phyloP scores from a whole-genome alignment of 2,888 invertebrate genomes.

The Hydroisotoma schaefferi region DNA sequence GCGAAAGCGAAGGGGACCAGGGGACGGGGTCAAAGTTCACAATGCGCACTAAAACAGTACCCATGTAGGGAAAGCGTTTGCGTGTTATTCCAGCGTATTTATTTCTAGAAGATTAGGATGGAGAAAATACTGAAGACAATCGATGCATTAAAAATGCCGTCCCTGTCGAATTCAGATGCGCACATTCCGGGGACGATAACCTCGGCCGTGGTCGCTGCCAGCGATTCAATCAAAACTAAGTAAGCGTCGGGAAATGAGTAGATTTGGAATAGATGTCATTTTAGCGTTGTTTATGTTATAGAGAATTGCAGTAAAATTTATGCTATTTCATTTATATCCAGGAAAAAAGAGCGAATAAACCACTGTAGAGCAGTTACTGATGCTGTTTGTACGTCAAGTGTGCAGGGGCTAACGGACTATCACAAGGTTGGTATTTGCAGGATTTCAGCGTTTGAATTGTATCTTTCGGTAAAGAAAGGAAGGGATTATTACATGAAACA shows the following conservation, averaged over 20 bases:
- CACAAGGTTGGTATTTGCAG: constrained; percentile 49
- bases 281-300: neutral
- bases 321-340: constrained; percentile 50
- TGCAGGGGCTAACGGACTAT: constrained; percentile 62
- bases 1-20: too few relatives aligned
- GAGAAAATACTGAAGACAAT: constrained; percentile 46
- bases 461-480: too few relatives aligned
- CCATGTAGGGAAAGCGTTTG: too few relatives aligned
- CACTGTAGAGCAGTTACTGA: constrained; percentile 71
- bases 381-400: constrained; percentile 63
- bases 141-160: constrained; percentile 44
- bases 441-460: too few relatives aligned
- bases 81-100: too few relatives aligned
- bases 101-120: too few relatives aligned
- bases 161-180: constrained; percentile 37
- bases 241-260: constrained; percentile 9
- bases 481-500: too few relatives aligned
- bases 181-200: constrained; percentile 42
- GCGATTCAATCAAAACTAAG: constrained; percentile 48
- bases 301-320: neutral
- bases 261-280: neutral
- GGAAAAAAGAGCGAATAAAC: constrained; percentile 71
- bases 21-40: too few relatives aligned
- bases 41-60: too few relatives aligned
- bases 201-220: constrained; percentile 45